A percentile compares a stretch with the other conserved stretches of the same genome.
These are phyloP conservation scores for Sorex fumeus DNA, from an alignment of 2,113 vertebrate species.

Conservation along the genomic window DNA sequence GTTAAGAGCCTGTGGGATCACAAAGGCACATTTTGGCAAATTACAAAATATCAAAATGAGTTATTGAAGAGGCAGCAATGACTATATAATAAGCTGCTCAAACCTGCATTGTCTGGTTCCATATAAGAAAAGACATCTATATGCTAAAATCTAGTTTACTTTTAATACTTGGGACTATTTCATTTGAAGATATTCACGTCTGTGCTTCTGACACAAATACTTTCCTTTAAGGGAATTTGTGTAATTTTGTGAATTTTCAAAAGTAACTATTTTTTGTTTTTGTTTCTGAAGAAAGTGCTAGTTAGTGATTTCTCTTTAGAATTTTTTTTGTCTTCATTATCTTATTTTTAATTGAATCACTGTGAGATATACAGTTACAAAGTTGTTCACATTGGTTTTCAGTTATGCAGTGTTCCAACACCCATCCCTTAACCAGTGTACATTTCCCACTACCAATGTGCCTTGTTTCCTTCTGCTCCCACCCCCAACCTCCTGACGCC, in stretches of 20 bases:
- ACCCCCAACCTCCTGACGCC: no score
- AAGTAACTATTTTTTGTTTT: neutral
- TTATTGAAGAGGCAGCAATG: conserved; percentile 86
- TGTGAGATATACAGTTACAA: no score
- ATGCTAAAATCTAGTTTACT: conserved; percentile 70
- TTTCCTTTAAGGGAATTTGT: conserved; percentile 45
- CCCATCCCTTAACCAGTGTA: no score
- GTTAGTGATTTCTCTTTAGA: neutral
- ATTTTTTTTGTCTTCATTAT: no score
- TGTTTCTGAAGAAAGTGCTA: neutral
- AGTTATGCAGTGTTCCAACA: no score
- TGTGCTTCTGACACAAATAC: neutral
- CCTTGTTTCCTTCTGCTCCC: no score
- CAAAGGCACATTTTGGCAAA: conserved; percentile 87
- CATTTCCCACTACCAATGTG: no score
- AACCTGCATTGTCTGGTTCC: conserved; percentile 79
- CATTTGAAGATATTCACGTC: conserved; percentile 54
- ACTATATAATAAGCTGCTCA: conserved; percentile 84
- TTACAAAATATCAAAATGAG: conserved; percentile 90
- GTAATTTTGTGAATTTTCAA: conserved; percentile 58
- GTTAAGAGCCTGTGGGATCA: conserved; percentile 89
- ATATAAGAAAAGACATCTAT: conserved; percentile 70
- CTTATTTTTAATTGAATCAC: no score
- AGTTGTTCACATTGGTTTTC: no score
- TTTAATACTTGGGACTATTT: conserved; percentile 53